Percentiles rank a stretch among this genome's conserved stretches.
These are phyloP conservation scores for Halictus ligatus DNA, from an alignment of 2,888 invertebrate genomes.

Conservation along the genomic window DNA sequence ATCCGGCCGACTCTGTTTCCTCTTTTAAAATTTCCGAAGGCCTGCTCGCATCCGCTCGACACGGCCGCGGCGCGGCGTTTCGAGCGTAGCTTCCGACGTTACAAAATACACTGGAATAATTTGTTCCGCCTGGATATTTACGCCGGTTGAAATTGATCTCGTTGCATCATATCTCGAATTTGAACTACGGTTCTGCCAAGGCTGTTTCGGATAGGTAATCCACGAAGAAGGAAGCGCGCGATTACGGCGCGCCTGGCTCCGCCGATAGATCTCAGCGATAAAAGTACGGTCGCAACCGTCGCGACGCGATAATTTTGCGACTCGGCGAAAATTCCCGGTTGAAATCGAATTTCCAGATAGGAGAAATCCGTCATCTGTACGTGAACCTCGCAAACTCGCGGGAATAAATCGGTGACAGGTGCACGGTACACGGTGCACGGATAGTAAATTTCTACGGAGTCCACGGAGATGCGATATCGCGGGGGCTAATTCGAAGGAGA, in stretches of 20 bases:
- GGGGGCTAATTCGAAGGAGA: slow-evolving; percentile 66
- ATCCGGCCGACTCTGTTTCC: not conserved
- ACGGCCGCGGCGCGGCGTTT: not conserved
- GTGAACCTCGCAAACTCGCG: not conserved
- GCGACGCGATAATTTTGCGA: not conserved
- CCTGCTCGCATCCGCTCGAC: not conserved
- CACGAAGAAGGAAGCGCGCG: slow-evolving; percentile 7
- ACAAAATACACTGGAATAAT: slow-evolving; percentile 61
- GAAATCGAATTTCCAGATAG: not conserved
- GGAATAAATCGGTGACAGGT: slow-evolving; percentile 33
- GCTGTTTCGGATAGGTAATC: slow-evolving; percentile 9
- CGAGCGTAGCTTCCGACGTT: slow-evolving; percentile 26
- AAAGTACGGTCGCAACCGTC: not conserved
- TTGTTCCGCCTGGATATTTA: slow-evolving; percentile 68
- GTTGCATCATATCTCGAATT: slow-evolving; percentile 41
- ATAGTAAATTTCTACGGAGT: slow-evolving; percentile 28
- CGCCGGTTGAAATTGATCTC: slow-evolving; percentile 40
- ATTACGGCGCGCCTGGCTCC: not conserved
- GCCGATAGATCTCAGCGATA: not conserved
- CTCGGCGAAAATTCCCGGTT: not conserved
- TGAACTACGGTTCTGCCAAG: slow-evolving; percentile 3
- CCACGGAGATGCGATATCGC: slow-evolving; percentile 57
- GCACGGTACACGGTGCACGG: not conserved
- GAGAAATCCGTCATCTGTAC: slow-evolving; percentile 4
- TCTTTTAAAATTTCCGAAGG: slow-evolving; percentile 8